Evolutionary conservation across 2,888 invertebrate species (phyloP), one percentile per base, ranked within the genome.

Genomic region (Netelia fuscicornis): DNA sequence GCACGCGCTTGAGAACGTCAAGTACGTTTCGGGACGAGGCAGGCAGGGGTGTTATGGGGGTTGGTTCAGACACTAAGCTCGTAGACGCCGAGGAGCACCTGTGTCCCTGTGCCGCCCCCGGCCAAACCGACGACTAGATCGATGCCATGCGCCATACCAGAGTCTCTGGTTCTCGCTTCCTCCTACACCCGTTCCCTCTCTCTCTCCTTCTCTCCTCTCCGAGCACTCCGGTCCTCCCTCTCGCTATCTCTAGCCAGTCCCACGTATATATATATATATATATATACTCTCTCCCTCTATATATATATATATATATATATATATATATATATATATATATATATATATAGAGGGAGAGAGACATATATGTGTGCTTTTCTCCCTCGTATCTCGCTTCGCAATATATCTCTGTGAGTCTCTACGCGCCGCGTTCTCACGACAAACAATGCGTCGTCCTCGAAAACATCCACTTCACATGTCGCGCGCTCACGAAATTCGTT

Each of bases 71-170:
- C 91, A 87, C 90, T 91, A 92, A 92, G 92, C 91, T 91, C 89
- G 90, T 90, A 89, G 91, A 90, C 89, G 90, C 88, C 85, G 91
- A 90, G 90, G 89, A 91, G 90, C 92, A 92, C 92, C 92, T 92
- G 92, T 92, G 92, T 91, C 92, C 91, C 90, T 88, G 90, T 89
- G 90, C 89, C 89, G 89, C 89, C 90, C 90, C 89, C 89, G 90
- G 89, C 89, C 87, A 87, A 89, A 88, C 90, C 89, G 89, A 90
- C 89, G 90, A 90, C 90, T 91, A 92, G 91, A 92, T 92, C 92
- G 91, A 92, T 92, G 91, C 91, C 89, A 90, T 88, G 87, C 80
- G 68, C 82, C 84, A 81, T 81, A 83, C 74, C 71, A 65, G 75
- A 82, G 37, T 83, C 78, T 60, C 83, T 71, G 67, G 76, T 78